phyloP scores from a whole-genome alignment of 2,888 invertebrate species.

The Leptopterna dolabrata region DNA sequence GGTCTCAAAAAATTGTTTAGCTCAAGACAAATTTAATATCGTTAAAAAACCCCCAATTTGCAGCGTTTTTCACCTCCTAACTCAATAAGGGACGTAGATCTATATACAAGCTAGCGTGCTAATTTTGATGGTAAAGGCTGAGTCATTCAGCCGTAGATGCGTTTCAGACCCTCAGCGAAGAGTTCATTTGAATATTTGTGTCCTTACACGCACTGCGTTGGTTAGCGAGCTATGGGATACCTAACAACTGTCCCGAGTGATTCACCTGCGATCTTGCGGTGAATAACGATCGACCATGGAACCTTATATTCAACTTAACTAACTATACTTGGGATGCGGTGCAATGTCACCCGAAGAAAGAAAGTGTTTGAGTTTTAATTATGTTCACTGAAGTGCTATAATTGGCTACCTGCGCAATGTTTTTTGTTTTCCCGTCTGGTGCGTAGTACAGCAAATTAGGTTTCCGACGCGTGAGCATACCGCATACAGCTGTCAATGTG shows the following conservation, averaged over 20 bases:
- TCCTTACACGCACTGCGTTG: neutral
- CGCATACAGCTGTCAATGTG: no score
- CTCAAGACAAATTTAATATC: neutral
- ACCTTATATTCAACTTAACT: no score
- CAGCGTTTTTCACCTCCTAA: neutral
- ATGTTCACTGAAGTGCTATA: no score
- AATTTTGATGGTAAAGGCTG: neutral
- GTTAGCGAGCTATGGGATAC: neutral
- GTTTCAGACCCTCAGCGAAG: neutral
- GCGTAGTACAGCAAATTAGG: no score
- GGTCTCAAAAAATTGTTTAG: no score
- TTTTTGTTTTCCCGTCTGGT: no score
- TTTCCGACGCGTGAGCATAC: no score
- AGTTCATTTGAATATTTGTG: neutral
- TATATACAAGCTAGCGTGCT: neutral
- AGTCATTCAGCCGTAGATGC: neutral
- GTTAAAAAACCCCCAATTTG: neutral
- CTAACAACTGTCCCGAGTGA: neutral
- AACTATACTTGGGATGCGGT: no score
- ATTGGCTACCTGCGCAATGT: no score
- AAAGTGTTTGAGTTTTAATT: no score
- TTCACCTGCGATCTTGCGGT: neutral
- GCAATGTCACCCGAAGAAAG: no score
- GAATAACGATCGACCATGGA: neutral
- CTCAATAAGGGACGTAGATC: neutral